phyloP scores from a whole-genome alignment of 2,888 invertebrate genomes.

The Octonoba sinensis region DNA sequence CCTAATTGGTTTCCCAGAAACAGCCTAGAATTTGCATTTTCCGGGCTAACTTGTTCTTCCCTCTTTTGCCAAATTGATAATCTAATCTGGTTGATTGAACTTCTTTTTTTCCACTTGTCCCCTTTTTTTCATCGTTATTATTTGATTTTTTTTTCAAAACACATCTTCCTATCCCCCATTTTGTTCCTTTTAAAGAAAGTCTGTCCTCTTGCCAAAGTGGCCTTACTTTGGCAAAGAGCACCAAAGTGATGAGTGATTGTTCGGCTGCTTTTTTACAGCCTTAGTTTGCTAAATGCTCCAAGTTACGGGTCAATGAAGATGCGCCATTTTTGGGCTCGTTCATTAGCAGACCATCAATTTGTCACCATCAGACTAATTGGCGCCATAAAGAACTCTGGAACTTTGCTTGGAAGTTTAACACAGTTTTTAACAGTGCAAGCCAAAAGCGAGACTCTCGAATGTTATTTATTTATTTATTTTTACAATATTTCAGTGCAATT shows the following conservation, averaged over 20 bases:
- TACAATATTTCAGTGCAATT: too few relatives aligned
- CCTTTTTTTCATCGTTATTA: slow-evolving; percentile 1
- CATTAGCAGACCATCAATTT: too few relatives aligned
- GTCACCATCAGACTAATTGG: too few relatives aligned
- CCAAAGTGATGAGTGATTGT: slow-evolving; percentile 36
- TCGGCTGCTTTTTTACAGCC: not conserved
- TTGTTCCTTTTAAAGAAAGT: not conserved
- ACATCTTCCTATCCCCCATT: not conserved
- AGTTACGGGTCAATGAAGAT: not conserved
- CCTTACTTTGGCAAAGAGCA: slow-evolving; percentile 33
- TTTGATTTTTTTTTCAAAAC: slow-evolving; percentile 2
- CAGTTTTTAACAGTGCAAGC: too few relatives aligned
- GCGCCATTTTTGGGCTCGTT: slow-evolving; percentile 30
- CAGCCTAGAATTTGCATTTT: slow-evolving; percentile 52
- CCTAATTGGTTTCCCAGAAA: slow-evolving; percentile 57
- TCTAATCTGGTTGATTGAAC: slow-evolving; percentile 63
- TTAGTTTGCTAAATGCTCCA: slow-evolving; percentile 6
- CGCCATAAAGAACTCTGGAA: too few relatives aligned
- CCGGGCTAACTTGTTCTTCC: slow-evolving; percentile 26
- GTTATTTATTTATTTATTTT: too few relatives aligned
- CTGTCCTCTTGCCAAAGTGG: slow-evolving; percentile 35
- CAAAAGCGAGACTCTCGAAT: too few relatives aligned
- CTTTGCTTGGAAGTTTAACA: too few relatives aligned
- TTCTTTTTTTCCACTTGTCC: slow-evolving; percentile 11
- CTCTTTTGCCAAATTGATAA: slow-evolving; percentile 56